phyloP scores from a whole-genome alignment of 2,888 invertebrate species.

The Eudasyphora cyanicolor region DNA sequence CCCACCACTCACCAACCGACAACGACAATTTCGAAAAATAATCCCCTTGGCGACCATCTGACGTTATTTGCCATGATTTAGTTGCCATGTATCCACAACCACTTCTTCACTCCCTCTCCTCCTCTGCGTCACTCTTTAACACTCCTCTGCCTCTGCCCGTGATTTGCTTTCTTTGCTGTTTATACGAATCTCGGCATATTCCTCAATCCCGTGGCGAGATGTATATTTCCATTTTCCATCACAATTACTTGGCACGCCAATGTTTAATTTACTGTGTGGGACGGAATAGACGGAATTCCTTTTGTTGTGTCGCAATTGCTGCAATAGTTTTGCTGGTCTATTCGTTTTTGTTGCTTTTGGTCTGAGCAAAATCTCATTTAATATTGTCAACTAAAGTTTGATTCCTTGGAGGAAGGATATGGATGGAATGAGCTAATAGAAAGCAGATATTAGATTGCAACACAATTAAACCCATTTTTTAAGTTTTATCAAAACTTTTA shows the following conservation, averaged over 20 bases:
- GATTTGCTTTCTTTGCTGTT: background rate
- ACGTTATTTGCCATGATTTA: background rate
- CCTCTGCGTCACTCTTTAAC: too few relatives aligned
- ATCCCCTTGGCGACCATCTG: background rate
- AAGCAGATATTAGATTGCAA: too few relatives aligned
- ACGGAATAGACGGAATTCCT: background rate
- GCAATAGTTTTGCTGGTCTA: too few relatives aligned
- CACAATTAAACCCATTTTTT: too few relatives aligned
- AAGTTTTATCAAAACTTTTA: too few relatives aligned
- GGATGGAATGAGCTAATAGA: too few relatives aligned
- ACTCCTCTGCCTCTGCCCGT: too few relatives aligned
- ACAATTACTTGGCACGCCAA: background rate
- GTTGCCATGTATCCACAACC: too few relatives aligned
- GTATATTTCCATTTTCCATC: too few relatives aligned
- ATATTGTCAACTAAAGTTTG: background rate
- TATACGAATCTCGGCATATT: background rate
- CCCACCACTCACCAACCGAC: background rate
- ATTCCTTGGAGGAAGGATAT: background rate
- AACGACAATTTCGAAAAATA: background rate
- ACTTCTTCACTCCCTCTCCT: too few relatives aligned
- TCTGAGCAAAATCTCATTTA: too few relatives aligned
- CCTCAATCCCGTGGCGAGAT: background rate
- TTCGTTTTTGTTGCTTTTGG: too few relatives aligned
- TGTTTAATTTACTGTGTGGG: background rate
- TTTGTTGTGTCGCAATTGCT: background rate